Conservation (phyloP, 2,888 invertebrate genomes). For the Caradrina clavipalpis region DNA sequence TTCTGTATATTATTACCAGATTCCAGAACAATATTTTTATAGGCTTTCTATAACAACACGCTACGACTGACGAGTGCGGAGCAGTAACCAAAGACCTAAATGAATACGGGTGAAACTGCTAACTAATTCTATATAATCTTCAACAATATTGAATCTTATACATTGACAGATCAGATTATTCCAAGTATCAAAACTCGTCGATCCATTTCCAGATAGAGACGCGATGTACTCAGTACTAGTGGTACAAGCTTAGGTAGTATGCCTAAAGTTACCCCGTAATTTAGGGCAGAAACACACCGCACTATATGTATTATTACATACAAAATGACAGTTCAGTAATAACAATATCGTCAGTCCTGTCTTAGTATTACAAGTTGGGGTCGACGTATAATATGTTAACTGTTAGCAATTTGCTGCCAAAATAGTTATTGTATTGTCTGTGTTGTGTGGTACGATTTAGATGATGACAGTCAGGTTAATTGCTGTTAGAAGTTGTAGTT, state of each 20-base stretch:
- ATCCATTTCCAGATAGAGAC: no score
- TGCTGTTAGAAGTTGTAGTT: background rate
- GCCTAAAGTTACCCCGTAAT: slow-evolving; percentile 6
- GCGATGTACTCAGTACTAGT: background rate
- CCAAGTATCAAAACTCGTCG: no score
- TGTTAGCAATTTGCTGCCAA: slow-evolving; percentile 44
- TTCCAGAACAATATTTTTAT: no score
- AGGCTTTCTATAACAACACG: no score
- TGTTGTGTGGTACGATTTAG: slow-evolving; percentile 16
- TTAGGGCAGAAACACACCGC: slow-evolving; percentile 15
- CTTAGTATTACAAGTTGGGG: slow-evolving; percentile 29
- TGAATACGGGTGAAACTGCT: no score
- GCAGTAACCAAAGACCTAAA: no score
- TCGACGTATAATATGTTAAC: slow-evolving; percentile 13
- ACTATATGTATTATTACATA: slow-evolving; percentile 20
- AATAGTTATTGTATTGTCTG: slow-evolving; percentile 42
- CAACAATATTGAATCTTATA: no score
- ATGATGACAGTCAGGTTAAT: slow-evolving; percentile 14
- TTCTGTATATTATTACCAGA: no score
- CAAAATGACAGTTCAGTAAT: slow-evolving; percentile 7
- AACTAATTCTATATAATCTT: no score
- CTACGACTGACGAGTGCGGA: no score
- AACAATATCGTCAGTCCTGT: slow-evolving; percentile 27
- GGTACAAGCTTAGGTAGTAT: background rate
- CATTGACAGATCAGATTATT: no score